Evolutionary conservation across 1,140 invertebrate species (phyloP).

Genomic region (Drosophila jambulina): DNA sequence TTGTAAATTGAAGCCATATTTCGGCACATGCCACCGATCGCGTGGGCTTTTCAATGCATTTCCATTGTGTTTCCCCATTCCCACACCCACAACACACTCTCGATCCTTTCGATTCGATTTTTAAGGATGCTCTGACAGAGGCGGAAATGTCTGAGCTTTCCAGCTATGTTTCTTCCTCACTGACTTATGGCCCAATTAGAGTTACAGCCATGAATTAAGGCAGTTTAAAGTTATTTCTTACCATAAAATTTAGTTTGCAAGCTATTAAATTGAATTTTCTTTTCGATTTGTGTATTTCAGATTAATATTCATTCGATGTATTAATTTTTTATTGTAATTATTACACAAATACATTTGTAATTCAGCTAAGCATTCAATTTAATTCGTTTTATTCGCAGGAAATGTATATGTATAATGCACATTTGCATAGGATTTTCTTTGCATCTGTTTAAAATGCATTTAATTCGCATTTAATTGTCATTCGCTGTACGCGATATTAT

Average conservation of each 20-base stretch:
- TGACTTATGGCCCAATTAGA: not conserved
- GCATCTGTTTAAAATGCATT: slow-evolving; percentile 8
- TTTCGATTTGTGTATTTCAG: not conserved
- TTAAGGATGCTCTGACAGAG: slow-evolving; percentile 10
- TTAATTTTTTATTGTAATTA: slow-evolving; percentile 2
- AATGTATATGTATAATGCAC: not conserved
- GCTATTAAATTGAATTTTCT: not conserved
- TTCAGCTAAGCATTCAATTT: slow-evolving; percentile 5
- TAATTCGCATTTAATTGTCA: slow-evolving; percentile 14
- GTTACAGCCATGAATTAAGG: not conserved
- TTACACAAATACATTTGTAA: slow-evolving; percentile 7
- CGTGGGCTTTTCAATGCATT: slow-evolving; percentile 22
- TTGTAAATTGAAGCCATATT: slow-evolving; percentile 35
- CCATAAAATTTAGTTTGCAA: not conserved
- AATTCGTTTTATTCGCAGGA: slow-evolving; percentile 5
- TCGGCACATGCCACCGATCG: slow-evolving; percentile 13
- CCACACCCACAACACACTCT: not conserved
- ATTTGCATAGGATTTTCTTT: slow-evolving; percentile 12
- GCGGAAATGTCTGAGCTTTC: not conserved
- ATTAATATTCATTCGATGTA: not conserved
- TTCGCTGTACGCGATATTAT: slow-evolving; percentile 10
- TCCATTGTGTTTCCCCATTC: slow-evolving; percentile 21
- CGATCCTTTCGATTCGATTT: slow-evolving; percentile 2
- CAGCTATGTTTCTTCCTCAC: not conserved
- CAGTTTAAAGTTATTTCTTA: not conserved